phyloP scores from a whole-genome alignment of 2,888 invertebrate species.

The Drosophila prolongata region DNA sequence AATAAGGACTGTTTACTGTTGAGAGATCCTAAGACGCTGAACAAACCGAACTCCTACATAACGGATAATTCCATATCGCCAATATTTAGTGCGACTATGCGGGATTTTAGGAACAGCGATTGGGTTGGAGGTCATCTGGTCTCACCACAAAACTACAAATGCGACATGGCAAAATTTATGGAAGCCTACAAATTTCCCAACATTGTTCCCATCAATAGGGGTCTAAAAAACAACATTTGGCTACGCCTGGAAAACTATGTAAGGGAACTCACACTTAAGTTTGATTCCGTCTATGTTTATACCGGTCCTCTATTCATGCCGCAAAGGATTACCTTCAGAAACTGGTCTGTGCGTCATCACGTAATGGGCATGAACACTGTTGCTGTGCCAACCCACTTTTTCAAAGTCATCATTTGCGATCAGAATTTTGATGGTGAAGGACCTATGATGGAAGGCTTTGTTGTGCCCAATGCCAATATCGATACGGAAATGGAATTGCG shows the following conservation, averaged over 20 bases:
- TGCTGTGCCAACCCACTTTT: conserved; percentile 98
- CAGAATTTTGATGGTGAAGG: conserved; percentile 85
- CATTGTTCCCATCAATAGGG: conserved; percentile 97
- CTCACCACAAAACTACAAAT: conserved; percentile 96
- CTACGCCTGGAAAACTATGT: conserved; percentile 93
- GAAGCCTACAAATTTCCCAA: conserved; percentile 96
- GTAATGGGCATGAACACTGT: conserved; percentile 96
- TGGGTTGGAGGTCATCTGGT: conserved; percentile 96
- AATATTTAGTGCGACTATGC: conserved; percentile 91
- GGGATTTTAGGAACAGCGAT: conserved; percentile 91
- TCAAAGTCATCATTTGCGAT: conserved; percentile 95
- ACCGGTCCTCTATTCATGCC: conserved; percentile 95
- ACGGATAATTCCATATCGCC: conserved; percentile 87
- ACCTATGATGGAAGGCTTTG: conserved; percentile 94
- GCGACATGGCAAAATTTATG: conserved; percentile 89
- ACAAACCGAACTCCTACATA: conserved; percentile 27
- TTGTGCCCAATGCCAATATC: conserved; percentile 95
- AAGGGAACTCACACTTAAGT: conserved; percentile 88
- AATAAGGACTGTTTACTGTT: conserved; percentile 85
- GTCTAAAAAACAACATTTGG: conserved; percentile 95
- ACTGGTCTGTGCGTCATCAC: conserved; percentile 94
- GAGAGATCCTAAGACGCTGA: not conserved
- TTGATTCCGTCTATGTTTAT: conserved; percentile 93
- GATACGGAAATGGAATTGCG: conserved; percentile 89
- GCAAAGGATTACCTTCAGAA: conserved; percentile 92